phyloP scores from a whole-genome alignment of 2,888 invertebrate species.

The Beris chalybata region DNA sequence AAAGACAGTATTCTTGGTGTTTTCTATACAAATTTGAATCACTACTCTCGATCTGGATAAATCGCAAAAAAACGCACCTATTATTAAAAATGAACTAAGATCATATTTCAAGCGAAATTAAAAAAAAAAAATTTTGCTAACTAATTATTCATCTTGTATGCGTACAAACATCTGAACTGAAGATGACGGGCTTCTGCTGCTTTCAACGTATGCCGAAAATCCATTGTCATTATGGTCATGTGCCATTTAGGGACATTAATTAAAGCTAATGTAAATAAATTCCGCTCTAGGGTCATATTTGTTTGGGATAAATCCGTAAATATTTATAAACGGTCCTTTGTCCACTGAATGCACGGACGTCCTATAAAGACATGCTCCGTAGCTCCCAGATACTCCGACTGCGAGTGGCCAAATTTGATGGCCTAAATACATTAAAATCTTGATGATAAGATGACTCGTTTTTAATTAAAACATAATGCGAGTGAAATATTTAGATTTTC shows the following conservation, averaged over 20 bases:
- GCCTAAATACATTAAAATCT: slow-evolving; percentile 21
- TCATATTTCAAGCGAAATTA: no score
- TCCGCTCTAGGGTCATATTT: slow-evolving; percentile 47
- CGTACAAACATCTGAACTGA: slow-evolving; percentile 13
- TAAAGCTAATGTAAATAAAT: slow-evolving; percentile 47
- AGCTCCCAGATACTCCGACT: neutral
- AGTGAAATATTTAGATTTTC: slow-evolving; percentile 17
- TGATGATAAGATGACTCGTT: slow-evolving; percentile 18
- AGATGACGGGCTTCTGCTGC: slow-evolving; percentile 23
- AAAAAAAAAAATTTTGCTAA: neutral
- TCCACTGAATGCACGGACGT: slow-evolving; percentile 28
- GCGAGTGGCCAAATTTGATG: slow-evolving; percentile 15
- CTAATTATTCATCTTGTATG: slow-evolving; percentile 21
- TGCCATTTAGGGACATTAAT: slow-evolving; percentile 46
- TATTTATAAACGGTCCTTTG: slow-evolving; percentile 43
- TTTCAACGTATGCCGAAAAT: neutral
- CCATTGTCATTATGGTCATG: slow-evolving; percentile 33
- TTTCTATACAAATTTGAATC: no score
- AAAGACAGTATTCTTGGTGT: no score
- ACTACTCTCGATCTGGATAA: no score
- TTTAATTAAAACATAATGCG: slow-evolving; percentile 27
- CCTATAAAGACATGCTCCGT: slow-evolving; percentile 10
- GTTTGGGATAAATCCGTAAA: slow-evolving; percentile 46
- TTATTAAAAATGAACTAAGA: no score
- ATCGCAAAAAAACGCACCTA: no score